Conservation (phyloP, 2,797 vertebrate species). For the Rhinophrynus dorsalis region DNA sequence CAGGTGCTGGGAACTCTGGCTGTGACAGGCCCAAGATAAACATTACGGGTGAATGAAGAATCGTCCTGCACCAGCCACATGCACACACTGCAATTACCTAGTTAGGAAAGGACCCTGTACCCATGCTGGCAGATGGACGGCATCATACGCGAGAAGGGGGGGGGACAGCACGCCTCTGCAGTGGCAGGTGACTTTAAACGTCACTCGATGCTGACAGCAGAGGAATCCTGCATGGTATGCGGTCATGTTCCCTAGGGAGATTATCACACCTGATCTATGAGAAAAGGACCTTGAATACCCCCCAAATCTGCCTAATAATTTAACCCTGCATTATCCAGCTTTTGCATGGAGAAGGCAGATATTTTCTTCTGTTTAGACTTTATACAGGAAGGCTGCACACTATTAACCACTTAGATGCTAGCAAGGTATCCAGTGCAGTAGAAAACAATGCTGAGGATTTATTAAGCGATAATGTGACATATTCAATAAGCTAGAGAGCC, state of each 20-base stretch:
- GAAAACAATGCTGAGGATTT: too few relatives aligned
- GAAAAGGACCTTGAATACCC: too few relatives aligned
- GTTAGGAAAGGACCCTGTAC: constrained; percentile 39
- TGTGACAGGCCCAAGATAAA: constrained; percentile 33
- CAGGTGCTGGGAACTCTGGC: constrained; percentile 26
- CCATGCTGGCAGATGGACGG: constrained; percentile 21
- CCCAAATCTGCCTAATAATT: background rate
- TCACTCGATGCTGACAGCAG: background rate
- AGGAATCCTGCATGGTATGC: constrained; percentile 5
- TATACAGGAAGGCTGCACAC: background rate
- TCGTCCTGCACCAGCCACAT: background rate
- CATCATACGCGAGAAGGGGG: background rate
- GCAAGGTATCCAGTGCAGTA: too few relatives aligned
- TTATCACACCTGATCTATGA: too few relatives aligned
- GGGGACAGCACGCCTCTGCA: background rate
- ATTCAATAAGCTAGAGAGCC: too few relatives aligned
- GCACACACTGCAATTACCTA: constrained; percentile 36
- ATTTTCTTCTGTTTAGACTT: too few relatives aligned
- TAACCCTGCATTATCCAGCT: background rate
- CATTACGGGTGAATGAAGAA: constrained; percentile 8
- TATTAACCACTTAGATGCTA: background rate
- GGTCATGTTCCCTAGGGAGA: background rate
- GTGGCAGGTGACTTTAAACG: constrained; percentile 23
- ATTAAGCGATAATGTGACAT: too few relatives aligned
- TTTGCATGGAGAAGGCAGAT: background rate